These are phyloP conservation scores for Aurelia sp. DNA, from an alignment of 30 jellyfish, hydroid and myxozoan species.

Conservation along the genomic window DNA sequence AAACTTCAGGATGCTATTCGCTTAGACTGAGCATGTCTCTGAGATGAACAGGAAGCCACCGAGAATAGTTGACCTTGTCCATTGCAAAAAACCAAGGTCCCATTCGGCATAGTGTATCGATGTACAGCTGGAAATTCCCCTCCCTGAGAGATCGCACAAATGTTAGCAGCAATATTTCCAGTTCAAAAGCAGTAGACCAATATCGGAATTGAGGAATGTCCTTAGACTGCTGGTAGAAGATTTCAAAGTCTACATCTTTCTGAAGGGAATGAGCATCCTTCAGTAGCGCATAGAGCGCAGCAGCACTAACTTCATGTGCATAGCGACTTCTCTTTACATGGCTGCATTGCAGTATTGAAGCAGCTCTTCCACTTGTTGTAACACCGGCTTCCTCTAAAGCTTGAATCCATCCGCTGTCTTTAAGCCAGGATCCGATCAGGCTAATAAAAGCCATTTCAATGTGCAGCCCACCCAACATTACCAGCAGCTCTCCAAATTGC, in stretches of 20 bases:
- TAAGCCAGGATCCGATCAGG: slow-evolving; percentile 43
- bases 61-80: slow-evolving; percentile 47
- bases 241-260: slow-evolving; percentile 7
- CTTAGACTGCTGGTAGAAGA: slow-evolving; percentile 23
- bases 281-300: slow-evolving; percentile 12
- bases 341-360: slow-evolving; percentile 29
- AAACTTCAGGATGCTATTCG: slow-evolving; percentile 32
- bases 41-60: slow-evolving; percentile 59
- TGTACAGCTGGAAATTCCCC: slow-evolving; percentile 31
- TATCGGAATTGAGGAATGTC: slow-evolving; percentile 52
- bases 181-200: slow-evolving; percentile 52
- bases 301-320: slow-evolving; percentile 32
- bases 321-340: slow-evolving; percentile 23
- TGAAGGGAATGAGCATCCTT: slow-evolving; percentile 12
- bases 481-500: slow-evolving; percentile 35
- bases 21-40: slow-evolving; percentile 43
- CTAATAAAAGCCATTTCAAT: slow-evolving; percentile 51
- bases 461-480: slow-evolving; percentile 68
- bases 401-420: slow-evolving; percentile 67
- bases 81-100: slow-evolving; percentile 68
- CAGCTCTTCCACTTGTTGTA: slow-evolving; percentile 51
- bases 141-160: slow-evolving; percentile 62
- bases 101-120: slow-evolving; percentile 51
- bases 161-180: slow-evolving; percentile 46
- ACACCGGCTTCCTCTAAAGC: slow-evolving; percentile 50